These are phyloP conservation scores for Aphaenogaster rudis DNA, from an alignment of 1,140 invertebrate genomes.

Conservation along the genomic window DNA sequence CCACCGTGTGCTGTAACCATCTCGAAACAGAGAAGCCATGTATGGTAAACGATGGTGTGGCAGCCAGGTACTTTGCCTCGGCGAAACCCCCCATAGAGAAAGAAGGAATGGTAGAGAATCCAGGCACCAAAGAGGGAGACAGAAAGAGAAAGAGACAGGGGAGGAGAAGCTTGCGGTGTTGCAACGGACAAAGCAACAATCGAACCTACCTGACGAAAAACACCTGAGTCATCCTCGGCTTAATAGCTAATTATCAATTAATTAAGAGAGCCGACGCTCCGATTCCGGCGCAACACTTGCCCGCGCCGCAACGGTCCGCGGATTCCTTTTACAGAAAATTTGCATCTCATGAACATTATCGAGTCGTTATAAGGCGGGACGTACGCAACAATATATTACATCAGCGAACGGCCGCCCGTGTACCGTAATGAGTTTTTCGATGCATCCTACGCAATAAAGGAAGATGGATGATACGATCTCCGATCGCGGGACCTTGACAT, in stretches of 20 bases:
- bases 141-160: conserved; percentile 1
- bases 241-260: conserved; percentile 77
- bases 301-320: neutral
- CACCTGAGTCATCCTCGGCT: conserved; percentile 67
- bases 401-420: conserved; percentile 18
- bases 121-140: neutral
- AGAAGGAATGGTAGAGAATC: neutral
- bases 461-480: conserved; percentile 58
- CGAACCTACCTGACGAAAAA: conserved; percentile 41
- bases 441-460: conserved; percentile 69
- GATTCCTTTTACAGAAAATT: conserved; percentile 61
- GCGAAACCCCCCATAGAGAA: conserved; percentile 67
- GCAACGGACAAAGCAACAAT: conserved; percentile 50
- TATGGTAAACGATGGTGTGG: conserved; percentile 74
- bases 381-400: conserved; percentile 52
- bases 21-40: conserved; percentile 71
- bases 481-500: conserved; percentile 42
- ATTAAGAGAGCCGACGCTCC: conserved; percentile 60
- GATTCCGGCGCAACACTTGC: conserved; percentile 48
- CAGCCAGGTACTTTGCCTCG: conserved; percentile 63
- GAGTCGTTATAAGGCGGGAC: conserved; percentile 57
- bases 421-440: conserved; percentile 68
- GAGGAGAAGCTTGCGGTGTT: neutral
- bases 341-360: conserved; percentile 59
- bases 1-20: conserved; percentile 60